Evolutionary conservation across 2,113 vertebrate genomes (phyloP).

Genomic region (Melierax canorus): DNA sequence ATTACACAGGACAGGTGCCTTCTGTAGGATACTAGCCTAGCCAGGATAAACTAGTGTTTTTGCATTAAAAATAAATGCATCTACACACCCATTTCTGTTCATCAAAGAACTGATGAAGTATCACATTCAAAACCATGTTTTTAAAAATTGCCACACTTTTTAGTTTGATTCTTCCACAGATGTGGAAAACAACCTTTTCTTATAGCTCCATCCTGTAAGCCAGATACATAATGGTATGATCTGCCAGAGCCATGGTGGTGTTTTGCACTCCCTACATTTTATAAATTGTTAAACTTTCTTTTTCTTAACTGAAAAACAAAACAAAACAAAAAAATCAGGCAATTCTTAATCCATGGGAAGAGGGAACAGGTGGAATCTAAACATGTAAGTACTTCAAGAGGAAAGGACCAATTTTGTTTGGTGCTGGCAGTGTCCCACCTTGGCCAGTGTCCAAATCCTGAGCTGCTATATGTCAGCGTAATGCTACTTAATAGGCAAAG

Average conservation of each 20-base stretch:
- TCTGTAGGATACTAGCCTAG: neutral
- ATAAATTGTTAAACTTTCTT: neutral
- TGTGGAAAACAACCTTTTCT: neutral
- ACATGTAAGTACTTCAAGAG: neutral
- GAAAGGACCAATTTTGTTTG: neutral
- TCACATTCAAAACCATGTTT: neutral
- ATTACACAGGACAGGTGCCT: neutral
- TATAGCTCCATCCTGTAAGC: neutral
- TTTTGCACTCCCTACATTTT: neutral
- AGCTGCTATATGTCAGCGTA: neutral
- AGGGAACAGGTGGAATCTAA: neutral
- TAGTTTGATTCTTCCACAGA: neutral
- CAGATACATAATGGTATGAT: neutral
- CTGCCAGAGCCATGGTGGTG: neutral
- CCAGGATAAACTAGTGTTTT: neutral
- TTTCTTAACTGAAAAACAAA: neutral
- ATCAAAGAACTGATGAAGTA: neutral
- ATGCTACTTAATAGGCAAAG: neutral
- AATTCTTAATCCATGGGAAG: neutral
- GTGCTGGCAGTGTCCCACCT: neutral
- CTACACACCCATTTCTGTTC: neutral
- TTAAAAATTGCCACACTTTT: neutral
- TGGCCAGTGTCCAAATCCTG: neutral
- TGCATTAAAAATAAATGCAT: neutral
- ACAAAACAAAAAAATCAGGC: fast-evolving